Evolutionary conservation across 35 echinoderm and acorn worm species (phyloP).

Genomic region (Stichopus chloronotus): DNA sequence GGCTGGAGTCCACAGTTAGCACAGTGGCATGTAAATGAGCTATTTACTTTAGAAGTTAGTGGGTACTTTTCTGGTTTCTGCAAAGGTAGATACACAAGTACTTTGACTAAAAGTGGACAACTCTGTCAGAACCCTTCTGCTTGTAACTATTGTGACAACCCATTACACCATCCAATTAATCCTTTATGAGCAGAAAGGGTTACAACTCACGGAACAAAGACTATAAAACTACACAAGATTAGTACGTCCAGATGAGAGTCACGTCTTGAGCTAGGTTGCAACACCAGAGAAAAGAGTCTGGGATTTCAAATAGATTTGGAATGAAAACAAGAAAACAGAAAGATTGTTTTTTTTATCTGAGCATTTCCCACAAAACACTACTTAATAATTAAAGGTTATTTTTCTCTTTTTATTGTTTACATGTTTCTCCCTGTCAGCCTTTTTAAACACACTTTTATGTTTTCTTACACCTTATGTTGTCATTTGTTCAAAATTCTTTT

Average conservation of each 20-base stretch:
- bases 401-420: no score
- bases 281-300: neutral
- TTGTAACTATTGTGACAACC: neutral
- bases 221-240: neutral
- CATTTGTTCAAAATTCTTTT: no score
- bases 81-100: neutral
- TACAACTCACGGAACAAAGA: neutral
- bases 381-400: no score
- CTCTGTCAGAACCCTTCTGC: neutral
- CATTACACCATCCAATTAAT: neutral
- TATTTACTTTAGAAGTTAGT: neutral
- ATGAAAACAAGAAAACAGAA: no score
- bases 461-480: no score
- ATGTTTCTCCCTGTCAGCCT: no score
- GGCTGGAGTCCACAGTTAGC: neutral
- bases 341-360: no score
- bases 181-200: slow-evolving; percentile 15
- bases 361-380: no score
- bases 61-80: neutral
- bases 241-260: neutral
- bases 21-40: neutral
- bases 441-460: no score
- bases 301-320: neutral
- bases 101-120: neutral
- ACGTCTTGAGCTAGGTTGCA: neutral